Base-by-base conservation (phyloP, 2,797 vertebrate genomes). In the Chelmon rostratus region DNA sequence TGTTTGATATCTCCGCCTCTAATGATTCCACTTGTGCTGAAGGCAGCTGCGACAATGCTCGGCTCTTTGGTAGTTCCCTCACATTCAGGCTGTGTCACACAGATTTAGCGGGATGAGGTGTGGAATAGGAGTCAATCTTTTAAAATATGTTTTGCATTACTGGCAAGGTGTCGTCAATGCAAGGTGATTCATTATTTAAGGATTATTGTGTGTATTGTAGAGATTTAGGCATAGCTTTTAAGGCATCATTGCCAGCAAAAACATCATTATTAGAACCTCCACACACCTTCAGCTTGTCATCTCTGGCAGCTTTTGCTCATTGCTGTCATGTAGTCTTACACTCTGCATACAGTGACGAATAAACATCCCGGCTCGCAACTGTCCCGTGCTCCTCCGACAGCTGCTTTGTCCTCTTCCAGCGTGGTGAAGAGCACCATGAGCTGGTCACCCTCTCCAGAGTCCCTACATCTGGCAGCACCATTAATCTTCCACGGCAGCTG, bases 401-500 rank as follows among this genome's bases (percentile, higher is more conserved):
- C 82, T 81, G 84, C 86, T 92, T 93, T 91, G 92, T 93, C 94
- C 92, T 93, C 86, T 75, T 91, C 87, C 78, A 73, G 81, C 74
- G 28, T 75, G 81, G 59, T 85, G 90, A 90, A 82, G 90, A 90
- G 73, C 84, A 91, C 87, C 79, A 85, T 78, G 79, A 80, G 85
- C 89, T 84, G 92, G 91, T 93, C 93, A 88, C 82, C 89, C 90
- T 89, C 88, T 91, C 84, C 78, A 87, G 90, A 94, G 92, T 90
- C 88, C 81, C 84, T 87, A 84, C 90, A 90, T 91, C 91, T 95
- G 92, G 92, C 93, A 93, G 91, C 86, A 77, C 91, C 92, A 93
- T 95, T 95, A 95, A 95, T 95, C 94, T 93, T 91, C 83, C 81
- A 68, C 80, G 81, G 89, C 91, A 93, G 92, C 92, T 94, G 90